Evolutionary conservation across 2,113 vertebrate species (phyloP).

Genomic region (Galeopterus variegatus): DNA sequence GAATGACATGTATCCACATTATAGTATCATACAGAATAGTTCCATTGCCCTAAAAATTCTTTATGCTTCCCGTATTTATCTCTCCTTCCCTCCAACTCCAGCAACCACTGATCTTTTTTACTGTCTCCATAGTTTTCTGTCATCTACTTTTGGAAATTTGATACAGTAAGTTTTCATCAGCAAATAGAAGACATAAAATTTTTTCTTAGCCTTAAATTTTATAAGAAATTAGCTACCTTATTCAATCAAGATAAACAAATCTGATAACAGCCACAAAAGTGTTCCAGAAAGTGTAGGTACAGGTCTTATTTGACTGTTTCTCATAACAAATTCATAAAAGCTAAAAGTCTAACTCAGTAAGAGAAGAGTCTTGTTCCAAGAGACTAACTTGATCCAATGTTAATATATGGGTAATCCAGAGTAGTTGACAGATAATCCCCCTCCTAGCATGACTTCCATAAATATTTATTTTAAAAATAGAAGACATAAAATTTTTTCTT

Average conservation of each 20-base stretch:
- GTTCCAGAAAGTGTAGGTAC: background rate
- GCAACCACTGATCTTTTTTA: background rate
- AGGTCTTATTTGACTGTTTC: background rate
- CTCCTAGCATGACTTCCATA: background rate
- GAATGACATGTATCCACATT: background rate
- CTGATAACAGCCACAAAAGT: background rate
- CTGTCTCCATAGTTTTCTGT: background rate
- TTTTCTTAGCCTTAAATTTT: constrained; percentile 32
- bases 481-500: constrained; percentile 24
- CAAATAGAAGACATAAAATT: constrained; percentile 5
- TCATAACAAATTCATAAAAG: background rate
- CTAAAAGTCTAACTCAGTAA: background rate
- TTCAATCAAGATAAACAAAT: background rate
- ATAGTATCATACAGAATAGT: background rate
- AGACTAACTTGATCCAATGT: background rate
- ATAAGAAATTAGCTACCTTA: background rate
- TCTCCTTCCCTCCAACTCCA: background rate
- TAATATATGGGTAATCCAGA: background rate
- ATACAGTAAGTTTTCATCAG: background rate
- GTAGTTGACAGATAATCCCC: background rate
- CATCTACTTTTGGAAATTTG: constrained; percentile 1
- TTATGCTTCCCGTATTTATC: background rate
- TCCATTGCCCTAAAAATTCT: background rate
- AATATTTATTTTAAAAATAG: constrained; percentile 48
- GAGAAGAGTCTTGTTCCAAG: background rate